Conservation (phyloP, 2,113 vertebrate genomes). For the Osmerus eperlanus region DNA sequence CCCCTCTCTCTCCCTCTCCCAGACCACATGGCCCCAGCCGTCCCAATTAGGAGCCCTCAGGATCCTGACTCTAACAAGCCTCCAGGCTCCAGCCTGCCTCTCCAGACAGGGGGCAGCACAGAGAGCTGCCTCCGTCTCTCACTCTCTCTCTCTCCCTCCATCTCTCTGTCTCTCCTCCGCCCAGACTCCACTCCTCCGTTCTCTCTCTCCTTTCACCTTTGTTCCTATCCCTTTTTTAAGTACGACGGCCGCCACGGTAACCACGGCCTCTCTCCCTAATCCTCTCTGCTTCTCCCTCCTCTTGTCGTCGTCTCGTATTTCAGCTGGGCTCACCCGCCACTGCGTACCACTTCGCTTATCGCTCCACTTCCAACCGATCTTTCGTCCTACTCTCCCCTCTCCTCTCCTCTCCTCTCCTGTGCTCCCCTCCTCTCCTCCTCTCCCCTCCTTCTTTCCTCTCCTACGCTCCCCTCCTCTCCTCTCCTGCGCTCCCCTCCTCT, state of each 20-base stretch:
- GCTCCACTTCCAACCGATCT: not conserved
- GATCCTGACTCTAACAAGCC: slow-evolving; percentile 83
- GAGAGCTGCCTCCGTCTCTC: not conserved
- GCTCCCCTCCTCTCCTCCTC: not conserved
- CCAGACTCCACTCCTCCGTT: slow-evolving; percentile 37
- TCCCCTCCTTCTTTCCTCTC: not conserved
- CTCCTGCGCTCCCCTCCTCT: not conserved
- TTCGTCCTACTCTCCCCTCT: not conserved
- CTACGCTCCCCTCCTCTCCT: too few species aligned
- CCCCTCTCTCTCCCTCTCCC: slow-evolving; percentile 69
- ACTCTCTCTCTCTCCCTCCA: not conserved
- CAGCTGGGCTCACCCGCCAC: not conserved
- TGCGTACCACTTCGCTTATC: not conserved
- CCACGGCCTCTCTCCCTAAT: not conserved
- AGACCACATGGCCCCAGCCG: slow-evolving; percentile 81
- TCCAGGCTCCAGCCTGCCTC: slow-evolving; percentile 71
- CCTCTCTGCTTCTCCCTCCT: not conserved
- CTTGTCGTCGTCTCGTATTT: not conserved
- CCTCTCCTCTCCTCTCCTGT: not conserved
- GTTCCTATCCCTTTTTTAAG: slow-evolving; percentile 4
- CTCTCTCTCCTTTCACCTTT: slow-evolving; percentile 22
- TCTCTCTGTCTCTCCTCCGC: slow-evolving; percentile 20
- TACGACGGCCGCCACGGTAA: not conserved
- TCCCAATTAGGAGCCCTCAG: slow-evolving; percentile 94
- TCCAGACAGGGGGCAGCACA: slow-evolving; percentile 35